phyloP scores from a whole-genome alignment of 2,113 vertebrate species.

The Emberiza fucata region DNA sequence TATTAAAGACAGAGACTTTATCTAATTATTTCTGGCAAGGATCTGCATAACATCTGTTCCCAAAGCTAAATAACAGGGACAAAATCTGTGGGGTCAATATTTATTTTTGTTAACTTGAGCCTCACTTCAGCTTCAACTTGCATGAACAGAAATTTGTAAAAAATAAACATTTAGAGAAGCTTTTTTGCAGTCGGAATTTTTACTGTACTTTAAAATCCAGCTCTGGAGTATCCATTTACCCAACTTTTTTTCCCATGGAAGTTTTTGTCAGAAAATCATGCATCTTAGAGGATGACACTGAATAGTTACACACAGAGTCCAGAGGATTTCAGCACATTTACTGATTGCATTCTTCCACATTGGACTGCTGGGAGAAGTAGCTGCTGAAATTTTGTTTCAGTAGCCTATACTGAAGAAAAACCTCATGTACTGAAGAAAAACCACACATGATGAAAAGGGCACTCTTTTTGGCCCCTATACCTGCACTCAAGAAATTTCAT shows the following conservation, averaged over 20 bases:
- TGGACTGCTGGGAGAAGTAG: not conserved
- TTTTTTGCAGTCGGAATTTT: not conserved
- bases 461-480: fast-evolving
- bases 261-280: not conserved
- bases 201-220: not conserved
- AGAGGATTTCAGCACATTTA: not conserved
- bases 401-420: not conserved
- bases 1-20: not conserved
- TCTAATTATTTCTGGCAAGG: not conserved
- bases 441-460: not conserved
- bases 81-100: not conserved
- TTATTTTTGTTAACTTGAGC: not conserved
- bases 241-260: not conserved
- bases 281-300: not conserved
- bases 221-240: not conserved
- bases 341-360: not conserved
- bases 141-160: not conserved
- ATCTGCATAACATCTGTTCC: not conserved
- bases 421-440: not conserved
- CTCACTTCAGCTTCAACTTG: not conserved
- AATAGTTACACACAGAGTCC: fast-evolving
- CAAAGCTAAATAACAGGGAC: not conserved
- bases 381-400: not conserved
- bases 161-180: not conserved
- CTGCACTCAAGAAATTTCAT: not conserved